phyloP scores from a whole-genome alignment of 2,113 vertebrate species.

The Tamias sibiricus region DNA sequence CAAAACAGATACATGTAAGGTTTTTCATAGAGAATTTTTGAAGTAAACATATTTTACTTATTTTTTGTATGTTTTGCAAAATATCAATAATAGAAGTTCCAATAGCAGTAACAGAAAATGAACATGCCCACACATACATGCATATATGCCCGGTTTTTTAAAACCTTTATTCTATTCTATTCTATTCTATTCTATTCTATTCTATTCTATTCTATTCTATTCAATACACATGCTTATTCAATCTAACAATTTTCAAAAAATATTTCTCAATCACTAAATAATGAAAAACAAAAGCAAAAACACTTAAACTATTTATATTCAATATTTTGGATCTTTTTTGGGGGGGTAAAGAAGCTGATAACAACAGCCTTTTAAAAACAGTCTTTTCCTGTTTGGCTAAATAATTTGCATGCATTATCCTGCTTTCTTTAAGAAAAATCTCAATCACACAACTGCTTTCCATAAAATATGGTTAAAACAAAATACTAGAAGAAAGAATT shows the following conservation, averaged over 20 bases:
- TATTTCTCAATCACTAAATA: neutral
- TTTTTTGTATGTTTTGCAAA: neutral
- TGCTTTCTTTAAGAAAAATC: neutral
- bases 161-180: neutral
- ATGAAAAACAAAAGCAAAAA: neutral
- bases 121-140: neutral
- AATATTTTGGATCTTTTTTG: neutral
- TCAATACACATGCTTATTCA: neutral
- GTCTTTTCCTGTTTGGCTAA: neutral
- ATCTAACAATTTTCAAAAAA: neutral
- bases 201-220: neutral
- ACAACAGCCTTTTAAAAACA: neutral
- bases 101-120: neutral
- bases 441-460: neutral
- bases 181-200: neutral
- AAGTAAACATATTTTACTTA: neutral
- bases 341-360: neutral
- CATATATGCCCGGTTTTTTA: no score
- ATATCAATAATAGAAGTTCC: neutral
- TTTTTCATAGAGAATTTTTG: neutral
- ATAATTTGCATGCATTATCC: neutral
- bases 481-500: neutral
- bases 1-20: neutral
- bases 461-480: neutral
- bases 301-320: neutral